Evolutionary conservation across 2,888 invertebrate genomes (phyloP).

Genomic region (Drosophila paramelanica): DNA sequence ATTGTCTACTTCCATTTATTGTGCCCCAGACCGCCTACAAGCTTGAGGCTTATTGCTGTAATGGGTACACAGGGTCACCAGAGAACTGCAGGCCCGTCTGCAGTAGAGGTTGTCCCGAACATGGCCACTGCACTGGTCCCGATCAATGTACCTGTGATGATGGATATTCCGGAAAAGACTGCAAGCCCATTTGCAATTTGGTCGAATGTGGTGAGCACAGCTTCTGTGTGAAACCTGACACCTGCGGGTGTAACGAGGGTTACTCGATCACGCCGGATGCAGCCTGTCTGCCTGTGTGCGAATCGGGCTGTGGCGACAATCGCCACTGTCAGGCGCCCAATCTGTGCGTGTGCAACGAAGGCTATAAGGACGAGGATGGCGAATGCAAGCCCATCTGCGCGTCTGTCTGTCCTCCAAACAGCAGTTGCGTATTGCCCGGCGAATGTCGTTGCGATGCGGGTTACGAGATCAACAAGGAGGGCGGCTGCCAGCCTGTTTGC

Average conservation of each 20-base stretch:
- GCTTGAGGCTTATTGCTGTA: constrained; percentile 30
- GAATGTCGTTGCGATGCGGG: constrained; percentile 65
- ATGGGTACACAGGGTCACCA: constrained; percentile 43
- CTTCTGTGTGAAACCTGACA: constrained; percentile 47
- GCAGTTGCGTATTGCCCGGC: constrained; percentile 24
- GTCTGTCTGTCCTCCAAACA: constrained; percentile 59
- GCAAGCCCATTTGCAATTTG: constrained; percentile 33
- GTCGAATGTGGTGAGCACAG: constrained; percentile 25
- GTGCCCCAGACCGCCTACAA: constrained; percentile 13
- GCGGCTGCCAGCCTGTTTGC: constrained; percentile 32
- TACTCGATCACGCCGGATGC: constrained; percentile 12
- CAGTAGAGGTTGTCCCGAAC: background rate
- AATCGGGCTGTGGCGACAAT: constrained; percentile 8
- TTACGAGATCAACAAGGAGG: background rate
- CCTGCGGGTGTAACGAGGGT: constrained; percentile 52
- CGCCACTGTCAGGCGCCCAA: constrained; percentile 46
- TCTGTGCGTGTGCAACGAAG: constrained; percentile 42
- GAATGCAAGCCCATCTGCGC: constrained; percentile 66
- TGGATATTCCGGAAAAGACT: constrained; percentile 44
- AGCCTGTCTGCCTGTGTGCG: constrained; percentile 38
- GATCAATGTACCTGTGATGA: constrained; percentile 60
- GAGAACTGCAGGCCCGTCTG: constrained; percentile 41
- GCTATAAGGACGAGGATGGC: constrained; percentile 38
- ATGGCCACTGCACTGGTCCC: constrained; percentile 38
- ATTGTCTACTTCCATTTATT: too few species aligned